Evolutionary conservation across 2,888 invertebrate genomes (phyloP).

Genomic region (Leucophenga montana): DNA sequence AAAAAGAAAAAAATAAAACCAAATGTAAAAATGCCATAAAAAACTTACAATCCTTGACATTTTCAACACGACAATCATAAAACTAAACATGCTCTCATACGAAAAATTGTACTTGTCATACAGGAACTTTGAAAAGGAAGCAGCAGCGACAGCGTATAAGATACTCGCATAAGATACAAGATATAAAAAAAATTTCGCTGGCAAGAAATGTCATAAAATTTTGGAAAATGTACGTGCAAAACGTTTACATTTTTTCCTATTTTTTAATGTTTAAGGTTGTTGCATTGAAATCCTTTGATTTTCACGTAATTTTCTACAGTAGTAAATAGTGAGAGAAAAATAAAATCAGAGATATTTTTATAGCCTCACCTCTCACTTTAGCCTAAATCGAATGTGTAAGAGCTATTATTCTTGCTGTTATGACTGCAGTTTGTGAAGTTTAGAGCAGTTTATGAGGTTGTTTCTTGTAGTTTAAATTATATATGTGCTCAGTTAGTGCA

Average conservation of each 20-base stretch:
- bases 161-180: not conserved
- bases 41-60: conserved; percentile 66
- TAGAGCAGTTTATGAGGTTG: not conserved
- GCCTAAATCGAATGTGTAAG: conserved; percentile 47
- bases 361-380: conserved; percentile 49
- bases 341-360: conserved; percentile 65
- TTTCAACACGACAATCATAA: conserved; percentile 55
- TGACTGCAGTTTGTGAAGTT: conserved; percentile 23
- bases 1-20: not conserved
- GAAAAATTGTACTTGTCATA: conserved; percentile 29
- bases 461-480: no score
- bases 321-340: conserved; percentile 43
- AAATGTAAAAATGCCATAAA: conserved; percentile 43
- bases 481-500: no score
- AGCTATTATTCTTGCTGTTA: conserved; percentile 61
- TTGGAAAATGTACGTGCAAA: conserved; percentile 36
- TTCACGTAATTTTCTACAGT: conserved; percentile 37
- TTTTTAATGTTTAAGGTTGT: not conserved
- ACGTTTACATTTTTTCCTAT: not conserved
- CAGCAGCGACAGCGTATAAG: conserved; percentile 40
- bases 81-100: conserved; percentile 56
- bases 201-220: conserved; percentile 60
- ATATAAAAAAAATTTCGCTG: conserved; percentile 29
- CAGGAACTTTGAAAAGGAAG: conserved; percentile 58
- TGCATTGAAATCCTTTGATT: conserved; percentile 7